Conservation (phyloP, 2,113 vertebrate species). For the Callipepla squamata region DNA sequence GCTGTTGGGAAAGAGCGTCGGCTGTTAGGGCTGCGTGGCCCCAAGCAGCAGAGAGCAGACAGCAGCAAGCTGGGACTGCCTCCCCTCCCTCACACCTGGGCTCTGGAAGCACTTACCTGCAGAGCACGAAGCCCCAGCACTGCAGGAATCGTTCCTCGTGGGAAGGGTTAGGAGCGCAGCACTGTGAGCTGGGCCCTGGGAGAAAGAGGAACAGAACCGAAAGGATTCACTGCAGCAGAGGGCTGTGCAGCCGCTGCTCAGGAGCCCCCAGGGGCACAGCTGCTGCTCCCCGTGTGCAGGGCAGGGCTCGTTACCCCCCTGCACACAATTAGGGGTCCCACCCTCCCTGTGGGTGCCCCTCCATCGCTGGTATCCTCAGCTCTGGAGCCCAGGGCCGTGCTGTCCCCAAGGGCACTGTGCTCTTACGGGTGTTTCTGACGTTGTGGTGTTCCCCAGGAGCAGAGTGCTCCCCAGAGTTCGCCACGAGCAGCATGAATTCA, state of each 20-base stretch:
- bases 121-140: fast-evolving
- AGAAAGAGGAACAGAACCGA: background rate
- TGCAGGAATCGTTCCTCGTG: fast-evolving
- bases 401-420: background rate
- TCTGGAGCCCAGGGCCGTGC: fast-evolving
- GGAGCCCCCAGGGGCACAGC: background rate
- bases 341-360: background rate
- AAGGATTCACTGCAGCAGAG: fast-evolving
- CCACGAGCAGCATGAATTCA: background rate
- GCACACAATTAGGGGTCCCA: background rate
- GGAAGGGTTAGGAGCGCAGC: fast-evolving
- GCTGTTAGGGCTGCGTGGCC: background rate
- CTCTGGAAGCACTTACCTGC: background rate
- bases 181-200: fast-evolving
- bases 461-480: background rate
- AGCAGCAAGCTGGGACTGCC: fast-evolving
- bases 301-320: background rate
- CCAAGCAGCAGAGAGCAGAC: fast-evolving
- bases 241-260: fast-evolving
- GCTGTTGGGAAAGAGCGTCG: background rate
- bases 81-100: background rate
- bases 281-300: background rate
- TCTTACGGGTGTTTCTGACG: background rate
- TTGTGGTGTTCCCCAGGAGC: background rate
- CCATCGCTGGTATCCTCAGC: background rate